Base-by-base conservation (phyloP, 1,140 invertebrate genomes). In the Nasonia longicornis region DNA sequence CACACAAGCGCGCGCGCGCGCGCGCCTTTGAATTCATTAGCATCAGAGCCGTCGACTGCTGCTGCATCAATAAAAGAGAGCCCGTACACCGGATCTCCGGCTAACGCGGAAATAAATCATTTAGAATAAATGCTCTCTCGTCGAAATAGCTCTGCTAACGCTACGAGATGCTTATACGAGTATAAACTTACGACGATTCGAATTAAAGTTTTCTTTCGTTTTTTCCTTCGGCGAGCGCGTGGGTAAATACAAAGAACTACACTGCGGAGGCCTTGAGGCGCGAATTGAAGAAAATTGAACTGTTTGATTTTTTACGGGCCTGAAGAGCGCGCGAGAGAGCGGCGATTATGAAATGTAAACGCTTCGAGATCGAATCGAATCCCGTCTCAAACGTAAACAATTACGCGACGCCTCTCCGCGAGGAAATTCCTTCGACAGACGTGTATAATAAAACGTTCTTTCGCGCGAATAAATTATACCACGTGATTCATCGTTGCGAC, bases 51-150 rank as follows among this genome's bases (percentile, higher is more conserved):
- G 26, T 26, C 31, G 31, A 11, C 45, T 10, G 12, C 45, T 12
- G 12, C 45, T 42, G 38, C 48, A 52, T 52, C 48, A 52, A 52
- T 52, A 52, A 52, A 66, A 66, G 26, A 26, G 26, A 26, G 63
- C 26, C 26, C 22, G 26, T 26, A 26, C 26, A 26, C 63, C 63
- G 63, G 63, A 66, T 66, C 20, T 66, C 63, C 63, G 72, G 38
- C 64, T 78, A 83, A 84, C 77, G 45, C 84, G 86, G 85, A 86
- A 86, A 85, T 85, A 80, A 85, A 86, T 86, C 83, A 80, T 86
- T 86, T 85, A 72, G 82, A 85, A 67, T 81, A 79, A 74, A 84
- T 84, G 75, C 14, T 67, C 16, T 52, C 12, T 20, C 48, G 16
- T 67, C n/a, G 64, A 31, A 64, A 64, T 38, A 64, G 52, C 4